phyloP scores from a whole-genome alignment of 2,888 invertebrate species.

The Bembecia ichneumoniformis region DNA sequence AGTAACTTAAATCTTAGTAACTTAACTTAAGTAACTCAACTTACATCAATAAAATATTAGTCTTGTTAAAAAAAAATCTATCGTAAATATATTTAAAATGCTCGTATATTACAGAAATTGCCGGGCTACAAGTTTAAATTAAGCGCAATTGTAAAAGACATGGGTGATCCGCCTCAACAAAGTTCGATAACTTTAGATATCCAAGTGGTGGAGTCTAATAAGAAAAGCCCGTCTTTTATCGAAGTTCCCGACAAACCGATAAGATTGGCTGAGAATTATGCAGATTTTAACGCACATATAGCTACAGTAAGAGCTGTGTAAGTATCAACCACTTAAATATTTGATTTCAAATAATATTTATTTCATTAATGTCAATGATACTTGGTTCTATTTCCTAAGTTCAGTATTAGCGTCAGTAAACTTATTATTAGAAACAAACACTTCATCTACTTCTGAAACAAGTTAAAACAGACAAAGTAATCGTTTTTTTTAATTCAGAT shows the following conservation, averaged over 20 bases:
- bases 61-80: too few relatives aligned
- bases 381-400: too few relatives aligned
- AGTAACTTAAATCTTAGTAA: too few relatives aligned
- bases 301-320: conserved; percentile 80
- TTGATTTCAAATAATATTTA: neutral
- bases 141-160: conserved; percentile 84
- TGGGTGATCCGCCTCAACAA: conserved; percentile 76
- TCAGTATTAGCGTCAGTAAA: too few relatives aligned
- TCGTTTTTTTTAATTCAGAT: conserved; percentile 48
- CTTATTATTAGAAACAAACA: too few relatives aligned
- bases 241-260: conserved; percentile 74
- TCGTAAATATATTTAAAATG: too few relatives aligned
- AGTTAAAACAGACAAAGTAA: too few relatives aligned
- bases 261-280: conserved; percentile 80
- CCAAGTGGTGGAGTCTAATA: conserved; percentile 88
- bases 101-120: conserved; percentile 57
- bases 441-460: too few relatives aligned
- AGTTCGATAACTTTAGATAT: conserved; percentile 86
- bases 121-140: conserved; percentile 78
- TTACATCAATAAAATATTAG: too few relatives aligned
- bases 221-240: conserved; percentile 84
- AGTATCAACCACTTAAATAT: conserved; percentile 39
- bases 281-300: conserved; percentile 79
- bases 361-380: too few relatives aligned
- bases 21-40: too few relatives aligned